These are phyloP conservation scores for Eubucco bourcierii DNA, from an alignment of 2,113 vertebrate genomes.

Conservation along the genomic window DNA sequence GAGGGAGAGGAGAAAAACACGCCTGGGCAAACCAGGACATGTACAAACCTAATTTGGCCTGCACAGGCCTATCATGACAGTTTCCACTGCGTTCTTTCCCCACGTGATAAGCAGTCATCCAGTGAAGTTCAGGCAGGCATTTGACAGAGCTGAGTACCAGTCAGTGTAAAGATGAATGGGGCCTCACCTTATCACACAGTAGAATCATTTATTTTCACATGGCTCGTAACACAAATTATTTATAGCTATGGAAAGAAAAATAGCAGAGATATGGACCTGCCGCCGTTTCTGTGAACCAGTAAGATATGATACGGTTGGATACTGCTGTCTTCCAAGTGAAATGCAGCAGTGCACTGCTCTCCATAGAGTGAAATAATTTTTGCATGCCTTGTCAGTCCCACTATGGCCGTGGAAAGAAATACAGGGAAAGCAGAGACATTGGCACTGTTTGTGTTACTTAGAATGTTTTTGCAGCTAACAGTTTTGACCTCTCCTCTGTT, in stretches of 20 bases:
- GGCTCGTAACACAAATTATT: constrained; percentile 32
- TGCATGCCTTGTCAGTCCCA: constrained; percentile 30
- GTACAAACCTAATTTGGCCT: no score
- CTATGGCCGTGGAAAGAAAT: constrained; percentile 58
- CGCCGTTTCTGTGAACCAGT: constrained; percentile 15
- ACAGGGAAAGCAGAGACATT: constrained; percentile 50
- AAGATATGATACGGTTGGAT: neutral
- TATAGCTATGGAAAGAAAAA: constrained; percentile 64
- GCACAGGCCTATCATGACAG: no score
- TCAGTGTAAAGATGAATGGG: neutral
- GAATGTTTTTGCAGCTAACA: constrained; percentile 63
- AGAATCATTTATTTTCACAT: constrained; percentile 34
- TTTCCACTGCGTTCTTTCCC: neutral
- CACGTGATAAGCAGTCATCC: neutral
- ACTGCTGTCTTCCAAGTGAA: constrained; percentile 41
- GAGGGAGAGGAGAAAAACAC: no score
- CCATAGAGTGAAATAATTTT: constrained; percentile 66
- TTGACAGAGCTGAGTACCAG: neutral
- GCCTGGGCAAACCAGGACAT: no score
- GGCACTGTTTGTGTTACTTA: constrained; percentile 43
- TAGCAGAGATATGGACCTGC: neutral
- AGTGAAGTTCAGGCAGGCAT: neutral
- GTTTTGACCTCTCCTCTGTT: constrained; percentile 45
- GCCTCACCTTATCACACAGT: neutral
- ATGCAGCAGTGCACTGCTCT: constrained; percentile 13